Percentiles rank a stretch among this genome's conserved stretches.
These are phyloP conservation scores for Aphaenogaster ashmeadi DNA, from an alignment of 1,140 invertebrate species.

Conservation along the genomic window DNA sequence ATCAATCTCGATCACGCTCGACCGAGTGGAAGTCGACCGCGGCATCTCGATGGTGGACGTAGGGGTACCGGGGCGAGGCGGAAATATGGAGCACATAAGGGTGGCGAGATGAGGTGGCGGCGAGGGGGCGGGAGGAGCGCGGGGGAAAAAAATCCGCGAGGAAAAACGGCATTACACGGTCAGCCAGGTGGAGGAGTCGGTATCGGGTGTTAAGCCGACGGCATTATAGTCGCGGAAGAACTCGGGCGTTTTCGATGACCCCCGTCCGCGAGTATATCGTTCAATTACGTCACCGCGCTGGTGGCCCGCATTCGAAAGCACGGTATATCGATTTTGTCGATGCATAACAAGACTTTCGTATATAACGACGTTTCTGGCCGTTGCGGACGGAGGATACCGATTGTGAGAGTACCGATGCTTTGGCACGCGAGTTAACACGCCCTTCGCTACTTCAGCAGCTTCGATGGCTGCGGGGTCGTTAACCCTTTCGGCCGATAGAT, in stretches of 20 bases:
- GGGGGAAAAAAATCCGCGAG: constrained; percentile 11
- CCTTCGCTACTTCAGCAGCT: constrained; percentile 14
- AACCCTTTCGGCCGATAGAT: constrained; percentile 32
- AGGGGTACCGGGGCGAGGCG: constrained; percentile 7
- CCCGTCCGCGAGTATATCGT: constrained; percentile 61
- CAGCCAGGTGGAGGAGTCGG: constrained; percentile 24
- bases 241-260: constrained; percentile 74
- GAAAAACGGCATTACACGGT: constrained; percentile 59
- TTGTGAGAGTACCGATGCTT: constrained; percentile 2
- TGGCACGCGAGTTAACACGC: constrained; percentile 28
- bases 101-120: not conserved
- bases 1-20: constrained; percentile 83
- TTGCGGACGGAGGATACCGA: not conserved
- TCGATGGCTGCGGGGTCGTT: constrained; percentile 28
- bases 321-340: constrained; percentile 57
- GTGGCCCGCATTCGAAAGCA: constrained; percentile 77
- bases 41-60: constrained; percentile 50
- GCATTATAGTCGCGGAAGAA: constrained; percentile 58
- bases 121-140: not conserved
- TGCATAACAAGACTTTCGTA: constrained; percentile 61
- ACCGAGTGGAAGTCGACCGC: constrained; percentile 79
- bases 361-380: not conserved
- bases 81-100: constrained; percentile 53
- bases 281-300: constrained; percentile 73
- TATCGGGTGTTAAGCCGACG: constrained; percentile 2